A percentile compares a stretch with the other conserved stretches of the same genome.
phyloP scores from a whole-genome alignment of 2,797 vertebrate species.

The Acanthiza pusilla region DNA sequence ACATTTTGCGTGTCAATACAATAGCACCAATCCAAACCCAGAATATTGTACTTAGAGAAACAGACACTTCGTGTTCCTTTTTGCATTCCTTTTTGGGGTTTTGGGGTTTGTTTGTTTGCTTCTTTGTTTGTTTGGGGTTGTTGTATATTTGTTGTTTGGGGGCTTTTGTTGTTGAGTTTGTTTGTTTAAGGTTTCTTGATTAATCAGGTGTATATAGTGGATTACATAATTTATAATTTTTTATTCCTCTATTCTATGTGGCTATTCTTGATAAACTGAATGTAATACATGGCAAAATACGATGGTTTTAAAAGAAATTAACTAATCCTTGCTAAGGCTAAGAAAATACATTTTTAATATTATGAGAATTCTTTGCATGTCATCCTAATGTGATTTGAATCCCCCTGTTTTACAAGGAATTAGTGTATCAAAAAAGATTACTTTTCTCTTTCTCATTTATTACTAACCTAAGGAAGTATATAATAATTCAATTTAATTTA shows the following conservation, averaged over 20 bases:
- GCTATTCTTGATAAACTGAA: background rate
- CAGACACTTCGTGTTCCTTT: background rate
- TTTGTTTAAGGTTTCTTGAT: background rate
- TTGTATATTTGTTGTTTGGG: background rate
- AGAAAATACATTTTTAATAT: background rate
- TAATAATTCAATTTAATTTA: conserved; percentile 54
- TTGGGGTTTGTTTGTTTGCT: background rate
- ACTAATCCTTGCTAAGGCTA: background rate
- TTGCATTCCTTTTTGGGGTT: background rate
- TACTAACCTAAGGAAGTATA: conserved; percentile 26
- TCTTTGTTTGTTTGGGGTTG: background rate
- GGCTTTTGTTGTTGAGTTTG: accelerated
- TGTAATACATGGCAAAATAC: background rate
- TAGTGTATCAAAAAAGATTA: conserved; percentile 24
- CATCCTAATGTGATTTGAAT: conserved; percentile 8
- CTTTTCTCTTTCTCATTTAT: conserved; percentile 21
- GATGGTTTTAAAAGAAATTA: background rate
- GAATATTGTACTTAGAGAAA: background rate
- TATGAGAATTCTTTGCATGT: background rate
- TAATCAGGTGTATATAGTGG: background rate
- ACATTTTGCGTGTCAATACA: background rate
- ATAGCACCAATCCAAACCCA: background rate
- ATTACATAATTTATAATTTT: background rate
- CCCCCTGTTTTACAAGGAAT: conserved; percentile 39
- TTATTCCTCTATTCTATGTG: background rate